Base-by-base conservation (phyloP, 2,797 vertebrate species). In the Tragopan temminckii region DNA sequence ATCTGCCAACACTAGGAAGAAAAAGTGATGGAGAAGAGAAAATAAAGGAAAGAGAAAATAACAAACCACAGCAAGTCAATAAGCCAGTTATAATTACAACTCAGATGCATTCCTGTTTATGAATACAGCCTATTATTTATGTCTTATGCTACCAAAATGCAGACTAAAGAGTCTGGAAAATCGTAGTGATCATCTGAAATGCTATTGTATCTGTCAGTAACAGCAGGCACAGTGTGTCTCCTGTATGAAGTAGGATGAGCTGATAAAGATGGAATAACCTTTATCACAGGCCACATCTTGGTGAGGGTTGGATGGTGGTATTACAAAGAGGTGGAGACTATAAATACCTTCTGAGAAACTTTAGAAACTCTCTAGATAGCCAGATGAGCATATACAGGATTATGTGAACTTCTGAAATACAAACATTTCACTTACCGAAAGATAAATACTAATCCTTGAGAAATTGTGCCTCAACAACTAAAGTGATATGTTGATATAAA, bases 301-400 rank as follows among this genome's bases (percentile, higher is more conserved):
- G 7, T 40, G 29, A 84, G 13, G 27, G 62, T 17, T 3, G 4
- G 12, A 9, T 29, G 21, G 33, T 1, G 0, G 4, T 9, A 45
- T 14, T 50, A 68, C 20, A 36, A 78, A 82, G 7, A 68, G 17
- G 6, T 17, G n/a, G 31, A 55, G 9, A 21, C 9, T 29, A 42
- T 24, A 61, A 77, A 74, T 31, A 9, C 20, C 36, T 52, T 5
- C 42, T 24, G 21, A 66, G 40, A 69, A 66, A 31, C 36, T 35
- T 66, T 40, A 80, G 36, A 72, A 80, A 38, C 6, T 19, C 14
- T 53, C 35, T 35, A 9, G 24, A 31, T n/a, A 27, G 19, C 71
- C 48, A 68, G 12, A 57, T 13, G 40, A 68, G 33, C 16, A 43
- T 5, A 29, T 35, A 29, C 24, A 36, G 13, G 15, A 57, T 31